These are phyloP conservation scores for Enteromius mattozi DNA, from an alignment of 2,797 vertebrate genomes.

Conservation along the genomic window DNA sequence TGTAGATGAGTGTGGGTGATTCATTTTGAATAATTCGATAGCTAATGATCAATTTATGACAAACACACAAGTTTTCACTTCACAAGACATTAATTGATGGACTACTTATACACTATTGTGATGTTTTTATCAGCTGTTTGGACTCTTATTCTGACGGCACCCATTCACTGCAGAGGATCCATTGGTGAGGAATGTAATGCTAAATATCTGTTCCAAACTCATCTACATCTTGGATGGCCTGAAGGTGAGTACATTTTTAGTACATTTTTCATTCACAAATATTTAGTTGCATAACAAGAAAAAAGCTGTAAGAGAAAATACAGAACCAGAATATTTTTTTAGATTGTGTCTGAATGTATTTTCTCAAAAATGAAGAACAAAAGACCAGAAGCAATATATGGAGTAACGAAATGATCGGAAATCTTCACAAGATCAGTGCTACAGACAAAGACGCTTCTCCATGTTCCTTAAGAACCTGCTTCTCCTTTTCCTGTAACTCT, in stretches of 20 bases:
- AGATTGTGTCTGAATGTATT: not conserved
- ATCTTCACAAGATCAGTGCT: not conserved
- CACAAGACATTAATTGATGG: not conserved
- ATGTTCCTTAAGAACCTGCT: conserved; percentile 57
- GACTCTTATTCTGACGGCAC: not conserved
- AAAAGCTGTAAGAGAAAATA: not conserved
- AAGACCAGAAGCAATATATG: not conserved
- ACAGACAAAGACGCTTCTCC: not conserved
- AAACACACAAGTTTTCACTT: not conserved
- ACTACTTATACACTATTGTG: not conserved
- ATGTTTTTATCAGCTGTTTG: not conserved
- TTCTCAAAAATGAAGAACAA: not conserved
- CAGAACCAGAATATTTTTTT: not conserved
- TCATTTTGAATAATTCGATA: not conserved
- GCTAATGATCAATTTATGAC: not conserved
- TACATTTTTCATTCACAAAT: not conserved
- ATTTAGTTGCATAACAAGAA: not conserved
- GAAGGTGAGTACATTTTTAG: not conserved
- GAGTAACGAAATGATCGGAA: not conserved
- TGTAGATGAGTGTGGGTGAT: not conserved
- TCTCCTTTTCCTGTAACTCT: conserved; percentile 73
- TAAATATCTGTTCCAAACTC: not conserved
- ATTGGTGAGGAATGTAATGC: not conserved
- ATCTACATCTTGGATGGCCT: not conserved
- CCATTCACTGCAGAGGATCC: not conserved